Evolutionary conservation across 2,113 vertebrate species (phyloP), one percentile per base, ranked within the genome.

Genomic region (Hiodon tergisus): DNA sequence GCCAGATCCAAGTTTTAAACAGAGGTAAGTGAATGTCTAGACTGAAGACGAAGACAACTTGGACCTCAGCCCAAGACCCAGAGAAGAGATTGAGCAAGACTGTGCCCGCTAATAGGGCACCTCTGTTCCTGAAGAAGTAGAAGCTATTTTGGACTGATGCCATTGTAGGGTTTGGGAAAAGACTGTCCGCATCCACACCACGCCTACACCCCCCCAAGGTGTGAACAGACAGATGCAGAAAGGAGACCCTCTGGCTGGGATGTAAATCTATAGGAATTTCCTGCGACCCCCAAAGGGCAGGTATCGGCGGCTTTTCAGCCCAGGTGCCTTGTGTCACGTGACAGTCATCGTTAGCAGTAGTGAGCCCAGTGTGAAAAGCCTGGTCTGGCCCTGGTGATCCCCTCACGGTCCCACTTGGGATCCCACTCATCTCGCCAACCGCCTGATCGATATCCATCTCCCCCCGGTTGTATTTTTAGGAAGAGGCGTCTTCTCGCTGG

Each of bases 271-370:
- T 31, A 31, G 31, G 31, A 31, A 31, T 31, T 31, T 31, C 31
- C 31, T 31, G 31, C 31, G 31, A 31, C 31, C 31, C 31, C 31
- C 31, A 31, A 31, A 31, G 31, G 31, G 31, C 31, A 31, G 31
- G 31, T 31, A 31, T 31, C 31, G 31, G 31, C 2, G 31, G 31
- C 31, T 31, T 31, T 2, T 79, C 66, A n/a, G 31, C 67, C 79
- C 83, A 86, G 80, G 83, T 86, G 85, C 71, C 54, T 76, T 76
- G 77, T 81, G 83, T 81, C 85, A 75, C 79, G 77, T 73, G 63
- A n/a, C 73, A 70, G 69, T 51, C 54, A 74, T 82, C 79, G 83
- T 84, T 76, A 4, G 31, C 4, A 79, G 17, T 55, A 4, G 31
- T 31, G 31, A 31, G 31, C 31, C 6, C 76, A 79, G 81, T 80